Conservation (phyloP, 1,140 invertebrate species). For the Akabosia matsudoensis region DNA sequence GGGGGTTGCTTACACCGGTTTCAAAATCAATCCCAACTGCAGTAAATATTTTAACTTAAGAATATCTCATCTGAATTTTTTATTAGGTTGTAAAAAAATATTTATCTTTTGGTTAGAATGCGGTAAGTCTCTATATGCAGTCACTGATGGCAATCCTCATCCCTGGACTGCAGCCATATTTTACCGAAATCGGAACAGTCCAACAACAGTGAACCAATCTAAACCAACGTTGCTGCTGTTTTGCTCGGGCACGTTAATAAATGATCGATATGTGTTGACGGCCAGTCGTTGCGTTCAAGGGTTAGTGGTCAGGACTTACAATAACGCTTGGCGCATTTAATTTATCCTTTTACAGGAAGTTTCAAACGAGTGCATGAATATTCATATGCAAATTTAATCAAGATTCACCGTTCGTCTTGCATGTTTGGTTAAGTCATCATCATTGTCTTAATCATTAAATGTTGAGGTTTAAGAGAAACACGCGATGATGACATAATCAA, state of each 20-base stretch:
- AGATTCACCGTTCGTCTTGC: no score
- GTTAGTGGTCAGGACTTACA: no score
- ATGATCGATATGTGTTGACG: neutral
- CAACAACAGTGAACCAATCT: neutral
- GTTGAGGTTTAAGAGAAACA: no score
- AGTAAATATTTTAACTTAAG: neutral
- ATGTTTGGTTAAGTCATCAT: no score
- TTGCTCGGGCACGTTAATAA: neutral
- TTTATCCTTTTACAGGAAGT: neutral
- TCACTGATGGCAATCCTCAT: neutral
- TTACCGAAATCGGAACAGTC: neutral
- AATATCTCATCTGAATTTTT: neutral
- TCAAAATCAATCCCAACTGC: conserved; percentile 5
- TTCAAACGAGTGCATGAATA: neutral
- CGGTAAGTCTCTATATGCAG: neutral
- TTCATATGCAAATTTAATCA: no score
- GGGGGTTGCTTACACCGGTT: neutral
- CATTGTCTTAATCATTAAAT: no score
- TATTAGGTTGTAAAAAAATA: neutral
- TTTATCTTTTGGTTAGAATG: neutral
- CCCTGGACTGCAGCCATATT: conserved; percentile 5
- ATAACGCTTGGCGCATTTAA: neutral
- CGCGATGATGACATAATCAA: no score
- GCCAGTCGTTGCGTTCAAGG: neutral
- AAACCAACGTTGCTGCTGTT: conserved; percentile 2